Evolutionary conservation across 2,888 invertebrate species (phyloP).

Genomic region (Idaea aversata): DNA sequence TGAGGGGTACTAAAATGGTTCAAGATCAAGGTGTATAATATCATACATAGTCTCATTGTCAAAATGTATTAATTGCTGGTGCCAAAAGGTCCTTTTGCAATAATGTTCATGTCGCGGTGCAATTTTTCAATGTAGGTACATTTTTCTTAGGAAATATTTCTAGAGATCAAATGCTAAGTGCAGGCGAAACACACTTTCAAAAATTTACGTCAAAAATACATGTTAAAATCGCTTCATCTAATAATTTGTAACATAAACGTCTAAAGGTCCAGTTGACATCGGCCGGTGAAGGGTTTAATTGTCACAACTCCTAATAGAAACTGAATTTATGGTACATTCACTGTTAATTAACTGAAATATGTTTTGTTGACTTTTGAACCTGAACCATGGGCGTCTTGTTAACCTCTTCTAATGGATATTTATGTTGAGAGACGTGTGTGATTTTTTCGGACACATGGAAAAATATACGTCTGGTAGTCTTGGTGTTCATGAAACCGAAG

Average conservation of each 20-base stretch:
- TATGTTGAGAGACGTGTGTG: not conserved
- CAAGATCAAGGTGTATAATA: too few relatives aligned
- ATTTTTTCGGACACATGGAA: not conserved
- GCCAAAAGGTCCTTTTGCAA: too few relatives aligned
- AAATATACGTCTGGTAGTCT: not conserved
- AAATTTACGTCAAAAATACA: too few relatives aligned
- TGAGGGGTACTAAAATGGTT: too few relatives aligned
- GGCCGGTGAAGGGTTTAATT: slow-evolving; percentile 1
- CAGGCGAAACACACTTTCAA: too few relatives aligned
- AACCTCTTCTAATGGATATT: not conserved
- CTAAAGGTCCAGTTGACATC: not conserved
- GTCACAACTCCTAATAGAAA: not conserved
- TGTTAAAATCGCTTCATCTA: not conserved
- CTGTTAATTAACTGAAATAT: not conserved
- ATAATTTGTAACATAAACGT: not conserved
- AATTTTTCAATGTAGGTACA: too few relatives aligned
- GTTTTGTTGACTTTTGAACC: not conserved
- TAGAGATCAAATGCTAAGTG: too few relatives aligned
- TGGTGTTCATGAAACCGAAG: too few relatives aligned
- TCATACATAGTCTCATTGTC: too few relatives aligned
- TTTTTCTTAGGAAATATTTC: too few relatives aligned
- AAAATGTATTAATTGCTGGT: too few relatives aligned
- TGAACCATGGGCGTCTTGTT: not conserved
- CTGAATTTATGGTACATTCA: not conserved
- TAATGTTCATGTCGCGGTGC: too few relatives aligned